Evolutionary conservation across 2,797 vertebrate genomes (phyloP).

Genomic region (Masticophis lateralis): DNA sequence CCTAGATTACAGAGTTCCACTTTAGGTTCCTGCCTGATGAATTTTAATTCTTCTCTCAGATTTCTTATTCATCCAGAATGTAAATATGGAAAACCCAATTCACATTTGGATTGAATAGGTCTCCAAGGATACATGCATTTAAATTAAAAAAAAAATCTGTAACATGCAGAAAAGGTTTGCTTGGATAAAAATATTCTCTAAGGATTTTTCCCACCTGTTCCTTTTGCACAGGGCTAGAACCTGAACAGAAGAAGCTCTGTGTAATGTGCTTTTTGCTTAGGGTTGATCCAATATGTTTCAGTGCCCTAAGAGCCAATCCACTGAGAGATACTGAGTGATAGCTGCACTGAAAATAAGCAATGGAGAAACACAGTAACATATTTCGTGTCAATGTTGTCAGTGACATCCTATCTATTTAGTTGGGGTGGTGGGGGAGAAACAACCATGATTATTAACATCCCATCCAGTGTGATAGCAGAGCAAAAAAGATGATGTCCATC

Average conservation of each 20-base stretch:
- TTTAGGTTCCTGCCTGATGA: conserved; percentile 36
- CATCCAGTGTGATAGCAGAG: neutral
- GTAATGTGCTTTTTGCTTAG: neutral
- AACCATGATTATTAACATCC: neutral
- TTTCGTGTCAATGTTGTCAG: neutral
- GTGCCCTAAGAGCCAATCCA: neutral
- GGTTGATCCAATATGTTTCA: neutral
- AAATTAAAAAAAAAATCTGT: conserved; percentile 27
- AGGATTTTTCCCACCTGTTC: conserved; percentile 4
- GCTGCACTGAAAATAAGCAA: neutral
- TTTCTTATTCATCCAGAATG: conserved; percentile 32
- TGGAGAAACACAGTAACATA: neutral
- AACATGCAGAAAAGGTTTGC: neutral
- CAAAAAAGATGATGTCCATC: neutral
- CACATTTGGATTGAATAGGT: conserved; percentile 18
- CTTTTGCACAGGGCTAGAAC: neutral
- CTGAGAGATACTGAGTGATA: neutral
- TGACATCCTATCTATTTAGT: neutral
- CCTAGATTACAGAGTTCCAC: conserved; percentile 10
- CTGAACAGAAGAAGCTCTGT: neutral
- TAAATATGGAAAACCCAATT: conserved; percentile 44
- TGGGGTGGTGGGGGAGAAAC: neutral
- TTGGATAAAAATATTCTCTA: conserved; percentile 11
- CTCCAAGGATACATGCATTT: conserved; percentile 34
- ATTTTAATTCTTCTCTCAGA: conserved; percentile 56